phyloP scores from a whole-genome alignment of 2,113 vertebrate genomes.

The Tragulus kanchil region DNA sequence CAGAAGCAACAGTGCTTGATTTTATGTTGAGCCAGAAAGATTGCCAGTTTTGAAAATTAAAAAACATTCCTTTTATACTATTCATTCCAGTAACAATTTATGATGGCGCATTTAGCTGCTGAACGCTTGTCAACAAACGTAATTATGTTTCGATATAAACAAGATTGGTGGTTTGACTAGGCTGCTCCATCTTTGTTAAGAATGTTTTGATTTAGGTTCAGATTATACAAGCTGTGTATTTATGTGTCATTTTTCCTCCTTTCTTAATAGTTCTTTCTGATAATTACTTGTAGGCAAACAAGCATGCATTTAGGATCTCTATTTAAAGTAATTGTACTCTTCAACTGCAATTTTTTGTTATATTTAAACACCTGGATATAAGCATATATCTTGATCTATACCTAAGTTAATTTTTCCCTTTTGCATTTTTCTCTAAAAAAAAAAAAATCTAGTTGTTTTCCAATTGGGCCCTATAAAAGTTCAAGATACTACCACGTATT shows the following conservation, averaged over 20 bases:
- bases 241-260: constrained; percentile 81
- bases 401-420: neutral
- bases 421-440: neutral
- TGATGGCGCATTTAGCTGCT: constrained; percentile 92
- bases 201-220: constrained; percentile 88
- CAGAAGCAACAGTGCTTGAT: constrained; percentile 87
- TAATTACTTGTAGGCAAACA: constrained; percentile 96
- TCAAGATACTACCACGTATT: neutral
- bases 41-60: constrained; percentile 96
- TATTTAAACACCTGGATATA: neutral
- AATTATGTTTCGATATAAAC: constrained; percentile 97
- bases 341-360: neutral
- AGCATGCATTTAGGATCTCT: constrained; percentile 97
- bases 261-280: constrained; percentile 88
- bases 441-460: neutral
- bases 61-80: constrained; percentile 94
- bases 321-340: constrained; percentile 73
- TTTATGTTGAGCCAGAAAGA: constrained; percentile 92
- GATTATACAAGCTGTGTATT: constrained; percentile 86
- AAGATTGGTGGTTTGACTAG: constrained; percentile 94
- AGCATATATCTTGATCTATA: neutral
- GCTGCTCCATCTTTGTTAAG: constrained; percentile 87
- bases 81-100: constrained; percentile 94
- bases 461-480: neutral
- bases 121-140: constrained; percentile 94